phyloP scores from a whole-genome alignment of 2,888 invertebrate species.

The Apodemia mormo region DNA sequence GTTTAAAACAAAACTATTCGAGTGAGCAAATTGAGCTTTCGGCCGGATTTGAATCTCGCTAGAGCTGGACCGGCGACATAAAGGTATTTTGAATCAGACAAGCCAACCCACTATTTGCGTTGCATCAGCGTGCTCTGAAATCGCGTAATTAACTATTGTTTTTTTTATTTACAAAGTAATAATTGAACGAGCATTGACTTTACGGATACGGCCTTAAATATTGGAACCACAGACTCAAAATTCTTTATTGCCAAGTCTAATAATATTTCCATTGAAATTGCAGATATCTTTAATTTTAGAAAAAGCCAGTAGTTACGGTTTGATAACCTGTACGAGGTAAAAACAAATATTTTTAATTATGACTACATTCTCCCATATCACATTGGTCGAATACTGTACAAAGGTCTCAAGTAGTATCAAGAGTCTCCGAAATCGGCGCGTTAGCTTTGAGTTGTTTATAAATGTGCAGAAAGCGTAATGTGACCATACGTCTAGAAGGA shows the following conservation, averaged over 20 bases:
- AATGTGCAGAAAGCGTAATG: no score
- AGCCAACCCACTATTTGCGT: conserved; percentile 30
- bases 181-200: conserved; percentile 18
- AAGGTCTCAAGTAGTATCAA: no score
- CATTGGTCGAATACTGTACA: no score
- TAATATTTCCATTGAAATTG: not conserved
- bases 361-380: no score
- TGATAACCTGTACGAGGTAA: no score
- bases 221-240: not conserved
- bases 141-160: conserved; percentile 17
- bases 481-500: no score
- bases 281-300: no score
- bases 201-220: not conserved
- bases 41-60: conserved; percentile 52
- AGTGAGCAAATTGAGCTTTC: conserved; percentile 69
- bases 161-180: conserved; percentile 13
- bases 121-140: conserved; percentile 21
- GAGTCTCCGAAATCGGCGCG: no score
- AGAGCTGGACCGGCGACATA: conserved; percentile 37
- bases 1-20: conserved; percentile 68
- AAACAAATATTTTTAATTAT: no score
- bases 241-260: not conserved
- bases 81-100: conserved; percentile 35
- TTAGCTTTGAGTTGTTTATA: no score
- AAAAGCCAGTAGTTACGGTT: no score